A percentile compares a stretch with the other conserved stretches of the same genome.
These are phyloP conservation scores for Siphamia tubifer DNA, from an alignment of 2,113 vertebrate species.

Conservation along the genomic window DNA sequence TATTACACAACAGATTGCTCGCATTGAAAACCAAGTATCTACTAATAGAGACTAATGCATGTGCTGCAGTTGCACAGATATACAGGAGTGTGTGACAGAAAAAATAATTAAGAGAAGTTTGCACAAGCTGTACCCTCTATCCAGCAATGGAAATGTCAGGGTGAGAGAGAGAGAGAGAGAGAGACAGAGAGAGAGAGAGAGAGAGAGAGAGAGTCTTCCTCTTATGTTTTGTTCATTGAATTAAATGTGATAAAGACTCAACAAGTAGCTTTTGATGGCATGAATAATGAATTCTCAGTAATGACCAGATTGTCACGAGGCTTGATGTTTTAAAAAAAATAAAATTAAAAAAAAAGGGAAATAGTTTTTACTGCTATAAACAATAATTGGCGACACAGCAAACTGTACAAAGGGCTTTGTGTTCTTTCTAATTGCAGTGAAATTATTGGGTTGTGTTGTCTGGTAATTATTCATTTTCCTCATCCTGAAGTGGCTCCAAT, in stretches of 20 bases:
- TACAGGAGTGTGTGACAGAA: not conserved
- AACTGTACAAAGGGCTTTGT: not conserved
- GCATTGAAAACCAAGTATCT: not conserved
- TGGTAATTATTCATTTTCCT: constrained; percentile 9
- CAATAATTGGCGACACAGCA: not conserved
- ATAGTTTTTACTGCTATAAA: not conserved
- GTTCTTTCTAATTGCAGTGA: not conserved
- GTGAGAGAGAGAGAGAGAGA: not conserved
- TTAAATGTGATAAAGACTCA: not conserved
- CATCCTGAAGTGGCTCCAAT: constrained; percentile 35
- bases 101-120: not conserved
- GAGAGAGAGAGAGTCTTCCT: not conserved
- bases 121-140: not conserved
- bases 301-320: constrained; percentile 3
- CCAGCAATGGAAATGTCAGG: not conserved
- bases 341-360: not conserved
- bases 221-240: not conserved
- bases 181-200: no score
- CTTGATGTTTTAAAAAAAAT: no score
- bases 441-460: not conserved
- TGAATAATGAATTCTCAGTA: not conserved
- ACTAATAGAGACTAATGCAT: constrained; percentile 9
- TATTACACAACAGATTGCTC: not conserved
- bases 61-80: not conserved
- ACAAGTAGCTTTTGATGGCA: not conserved